Conservation (phyloP, 2,888 invertebrate species). For the Ectemnius lituratus region DNA sequence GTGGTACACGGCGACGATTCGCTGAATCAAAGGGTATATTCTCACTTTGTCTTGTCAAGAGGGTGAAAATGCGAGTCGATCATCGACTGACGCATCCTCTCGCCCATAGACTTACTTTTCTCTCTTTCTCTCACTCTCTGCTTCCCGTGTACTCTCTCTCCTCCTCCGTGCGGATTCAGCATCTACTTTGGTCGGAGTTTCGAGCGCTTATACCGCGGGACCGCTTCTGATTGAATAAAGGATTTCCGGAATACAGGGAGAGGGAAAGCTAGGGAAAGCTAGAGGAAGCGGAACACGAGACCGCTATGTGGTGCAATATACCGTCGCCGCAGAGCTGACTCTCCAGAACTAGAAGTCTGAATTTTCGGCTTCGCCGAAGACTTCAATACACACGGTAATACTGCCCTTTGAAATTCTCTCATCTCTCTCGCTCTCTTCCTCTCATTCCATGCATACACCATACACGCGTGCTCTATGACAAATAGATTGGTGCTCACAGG, state of each 20-base stretch:
- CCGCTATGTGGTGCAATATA: background rate
- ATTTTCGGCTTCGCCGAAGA: conserved; percentile 13
- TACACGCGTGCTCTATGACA: background rate
- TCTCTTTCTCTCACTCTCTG: no score
- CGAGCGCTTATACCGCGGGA: conserved; percentile 43
- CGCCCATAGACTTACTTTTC: background rate
- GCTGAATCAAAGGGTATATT: conserved; percentile 15
- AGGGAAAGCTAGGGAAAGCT: background rate
- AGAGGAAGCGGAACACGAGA: background rate
- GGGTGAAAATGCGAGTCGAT: conserved; percentile 43
- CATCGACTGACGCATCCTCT: conserved; percentile 41
- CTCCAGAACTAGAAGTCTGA: conserved; percentile 18
- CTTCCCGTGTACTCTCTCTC: no score
- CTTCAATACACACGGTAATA: background rate
- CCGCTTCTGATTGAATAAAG: conserved; percentile 45
- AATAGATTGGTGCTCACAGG: no score
- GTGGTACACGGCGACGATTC: conserved; percentile 24
- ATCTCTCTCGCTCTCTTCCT: no score
- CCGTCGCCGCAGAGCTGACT: background rate
- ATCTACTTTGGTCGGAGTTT: conserved; percentile 41
- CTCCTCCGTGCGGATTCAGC: conserved; percentile 37
- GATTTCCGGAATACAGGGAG: conserved; percentile 29
- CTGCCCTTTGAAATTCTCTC: no score
- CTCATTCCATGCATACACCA: background rate
- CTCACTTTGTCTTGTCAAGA: conserved; percentile 10